A percentile compares a stretch with the other conserved stretches of the same genome.
phyloP scores from a whole-genome alignment of 2,113 vertebrate species.

The Astatotilapia flaviijosephi region DNA sequence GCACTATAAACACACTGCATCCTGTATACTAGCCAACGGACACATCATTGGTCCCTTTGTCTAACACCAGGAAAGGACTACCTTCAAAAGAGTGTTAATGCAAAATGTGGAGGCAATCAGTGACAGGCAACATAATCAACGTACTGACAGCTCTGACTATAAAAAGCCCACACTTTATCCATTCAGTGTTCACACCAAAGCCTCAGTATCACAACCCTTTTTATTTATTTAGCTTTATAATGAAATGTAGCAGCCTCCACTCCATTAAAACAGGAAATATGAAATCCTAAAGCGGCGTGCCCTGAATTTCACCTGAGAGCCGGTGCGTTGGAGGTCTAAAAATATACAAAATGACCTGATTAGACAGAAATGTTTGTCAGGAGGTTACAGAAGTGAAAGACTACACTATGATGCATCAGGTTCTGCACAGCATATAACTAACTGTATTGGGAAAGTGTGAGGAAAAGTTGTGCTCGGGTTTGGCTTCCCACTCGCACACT shows the following conservation, averaged over 20 bases:
- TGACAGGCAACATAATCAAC: not conserved
- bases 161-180: not conserved
- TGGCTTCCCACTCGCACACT: not conserved
- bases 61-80: not conserved
- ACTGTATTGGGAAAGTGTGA: not conserved
- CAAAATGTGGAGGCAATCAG: not conserved
- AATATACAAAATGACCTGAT: constrained; percentile 18
- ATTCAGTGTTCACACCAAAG: not conserved
- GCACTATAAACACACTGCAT: not conserved
- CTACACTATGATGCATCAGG: not conserved
- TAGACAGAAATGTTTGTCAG: constrained; percentile 1
- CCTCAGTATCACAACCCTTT: not conserved
- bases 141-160: not conserved
- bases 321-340: not conserved
- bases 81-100: not conserved
- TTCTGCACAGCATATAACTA: not conserved
- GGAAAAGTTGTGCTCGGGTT: not conserved
- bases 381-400: not conserved
- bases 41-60: not conserved
- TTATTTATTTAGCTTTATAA: not conserved
- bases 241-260: not conserved
- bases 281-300: not conserved
- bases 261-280: not conserved
- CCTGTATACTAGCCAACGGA: not conserved
- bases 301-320: not conserved